Percentiles rank a stretch among this genome's conserved stretches.
phyloP scores from a whole-genome alignment of 2,797 vertebrate genomes.

The Crypturellus tataupa region DNA sequence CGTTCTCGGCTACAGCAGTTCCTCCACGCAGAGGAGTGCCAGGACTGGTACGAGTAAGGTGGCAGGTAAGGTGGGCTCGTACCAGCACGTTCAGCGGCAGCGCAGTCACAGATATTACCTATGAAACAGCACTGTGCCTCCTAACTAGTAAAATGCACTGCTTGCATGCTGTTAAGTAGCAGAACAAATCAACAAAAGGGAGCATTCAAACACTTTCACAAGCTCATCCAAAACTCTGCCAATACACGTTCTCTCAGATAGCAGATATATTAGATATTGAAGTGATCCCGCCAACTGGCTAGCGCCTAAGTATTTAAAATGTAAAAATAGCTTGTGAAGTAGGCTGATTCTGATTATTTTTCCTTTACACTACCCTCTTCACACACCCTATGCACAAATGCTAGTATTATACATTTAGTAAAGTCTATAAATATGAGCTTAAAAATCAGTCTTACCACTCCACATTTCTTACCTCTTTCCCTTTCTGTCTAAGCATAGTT shows the following conservation, averaged over 20 bases:
- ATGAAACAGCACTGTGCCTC: neutral
- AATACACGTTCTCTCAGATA: slow-evolving; percentile 8
- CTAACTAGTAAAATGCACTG: neutral
- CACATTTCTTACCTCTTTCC: slow-evolving; percentile 55
- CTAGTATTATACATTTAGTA: neutral
- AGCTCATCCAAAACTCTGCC: slow-evolving; percentile 19
- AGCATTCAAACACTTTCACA: neutral
- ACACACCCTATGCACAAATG: neutral
- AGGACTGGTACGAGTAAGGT: neutral
- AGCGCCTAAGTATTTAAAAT: slow-evolving; percentile 1
- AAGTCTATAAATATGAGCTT: slow-evolving; percentile 51
- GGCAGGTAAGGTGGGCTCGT: neutral
- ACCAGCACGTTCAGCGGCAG: neutral
- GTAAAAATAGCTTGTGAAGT: slow-evolving; percentile 39
- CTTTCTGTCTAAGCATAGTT: slow-evolving; percentile 64
- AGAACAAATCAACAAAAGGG: slow-evolving; percentile 14
- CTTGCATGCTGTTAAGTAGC: neutral
- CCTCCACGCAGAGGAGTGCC: neutral
- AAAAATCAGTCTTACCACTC: slow-evolving; percentile 27
- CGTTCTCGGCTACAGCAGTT: neutral
- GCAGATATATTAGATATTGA: neutral
- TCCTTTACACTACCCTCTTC: slow-evolving; percentile 5
- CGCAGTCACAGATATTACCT: neutral
- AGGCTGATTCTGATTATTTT: slow-evolving; percentile 43
- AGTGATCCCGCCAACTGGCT: slow-evolving; percentile 41